Conservation (phyloP, 2,797 vertebrate species). For the Psittacula derbiana region DNA sequence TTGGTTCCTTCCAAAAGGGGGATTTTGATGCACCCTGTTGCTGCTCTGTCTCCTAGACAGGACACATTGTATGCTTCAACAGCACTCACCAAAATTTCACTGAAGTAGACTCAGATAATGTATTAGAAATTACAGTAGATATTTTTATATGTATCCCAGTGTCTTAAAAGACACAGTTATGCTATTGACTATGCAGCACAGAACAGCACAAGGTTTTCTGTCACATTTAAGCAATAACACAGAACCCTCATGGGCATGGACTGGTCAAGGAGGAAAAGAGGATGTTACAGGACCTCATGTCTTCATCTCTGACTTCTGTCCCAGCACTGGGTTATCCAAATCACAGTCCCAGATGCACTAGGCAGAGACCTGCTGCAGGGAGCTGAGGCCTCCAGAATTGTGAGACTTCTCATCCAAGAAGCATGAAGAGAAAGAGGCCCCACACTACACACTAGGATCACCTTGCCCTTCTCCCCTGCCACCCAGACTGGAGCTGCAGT, state of each 20-base stretch:
- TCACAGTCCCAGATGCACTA: background rate
- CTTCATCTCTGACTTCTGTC: background rate
- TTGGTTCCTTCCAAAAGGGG: background rate
- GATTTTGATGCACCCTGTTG: background rate
- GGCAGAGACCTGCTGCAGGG: background rate
- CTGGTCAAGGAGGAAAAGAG: background rate
- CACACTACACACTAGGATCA: accelerated
- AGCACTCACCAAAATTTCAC: background rate
- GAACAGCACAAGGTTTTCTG: background rate
- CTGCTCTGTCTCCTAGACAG: background rate
- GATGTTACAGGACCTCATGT: background rate
- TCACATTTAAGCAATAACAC: background rate
- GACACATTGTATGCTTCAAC: background rate
- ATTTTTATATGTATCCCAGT: background rate
- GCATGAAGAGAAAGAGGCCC: background rate
- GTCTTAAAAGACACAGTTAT: background rate
- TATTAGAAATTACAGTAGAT: background rate
- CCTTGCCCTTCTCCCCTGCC: background rate
- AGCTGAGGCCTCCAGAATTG: background rate
- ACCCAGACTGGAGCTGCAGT: accelerated
- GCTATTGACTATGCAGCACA: background rate
- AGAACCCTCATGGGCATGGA: background rate
- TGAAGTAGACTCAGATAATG: background rate
- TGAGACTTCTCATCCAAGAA: background rate
- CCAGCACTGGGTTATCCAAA: background rate